These are phyloP conservation scores for Gymnogyps californianus DNA, from an alignment of 2,113 vertebrate genomes.

Conservation along the genomic window DNA sequence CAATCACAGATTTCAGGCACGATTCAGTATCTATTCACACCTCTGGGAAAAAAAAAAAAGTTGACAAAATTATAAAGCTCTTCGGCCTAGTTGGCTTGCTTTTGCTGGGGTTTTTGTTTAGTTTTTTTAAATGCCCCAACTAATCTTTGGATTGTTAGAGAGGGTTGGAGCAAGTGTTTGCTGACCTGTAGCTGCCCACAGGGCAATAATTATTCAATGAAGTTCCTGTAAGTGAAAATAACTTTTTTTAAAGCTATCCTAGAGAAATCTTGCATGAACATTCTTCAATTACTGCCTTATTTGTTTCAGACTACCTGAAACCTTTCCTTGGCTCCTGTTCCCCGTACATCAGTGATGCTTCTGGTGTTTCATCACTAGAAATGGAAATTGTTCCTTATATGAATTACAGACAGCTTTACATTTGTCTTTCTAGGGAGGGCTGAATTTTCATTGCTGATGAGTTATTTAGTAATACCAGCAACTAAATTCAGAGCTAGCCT, in stretches of 20 bases:
- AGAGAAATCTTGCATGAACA: neutral
- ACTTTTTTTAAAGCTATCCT: neutral
- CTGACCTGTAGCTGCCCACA: neutral
- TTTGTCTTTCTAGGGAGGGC: neutral
- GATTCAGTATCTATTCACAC: slow-evolving; percentile 7
- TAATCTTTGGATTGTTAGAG: neutral
- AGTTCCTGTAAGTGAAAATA: neutral
- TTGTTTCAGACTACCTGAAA: neutral
- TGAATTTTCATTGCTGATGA: neutral
- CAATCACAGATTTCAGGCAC: slow-evolving; percentile 41
- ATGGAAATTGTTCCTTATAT: neutral
- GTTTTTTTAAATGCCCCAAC: neutral
- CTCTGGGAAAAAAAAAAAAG: neutral
- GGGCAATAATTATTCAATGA: neutral
- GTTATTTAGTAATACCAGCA: neutral
- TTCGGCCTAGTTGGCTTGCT: neutral
- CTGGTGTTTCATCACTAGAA: neutral
- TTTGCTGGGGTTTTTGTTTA: neutral
- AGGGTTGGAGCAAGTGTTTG: neutral
- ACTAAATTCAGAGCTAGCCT: neutral
- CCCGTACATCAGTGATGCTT: neutral
- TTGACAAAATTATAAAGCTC: slow-evolving; percentile 8
- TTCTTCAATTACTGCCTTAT: neutral
- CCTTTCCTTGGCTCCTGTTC: neutral
- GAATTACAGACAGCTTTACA: neutral